These are phyloP conservation scores for Ophraella communa DNA, from an alignment of 2,888 invertebrate genomes.

Conservation along the genomic window DNA sequence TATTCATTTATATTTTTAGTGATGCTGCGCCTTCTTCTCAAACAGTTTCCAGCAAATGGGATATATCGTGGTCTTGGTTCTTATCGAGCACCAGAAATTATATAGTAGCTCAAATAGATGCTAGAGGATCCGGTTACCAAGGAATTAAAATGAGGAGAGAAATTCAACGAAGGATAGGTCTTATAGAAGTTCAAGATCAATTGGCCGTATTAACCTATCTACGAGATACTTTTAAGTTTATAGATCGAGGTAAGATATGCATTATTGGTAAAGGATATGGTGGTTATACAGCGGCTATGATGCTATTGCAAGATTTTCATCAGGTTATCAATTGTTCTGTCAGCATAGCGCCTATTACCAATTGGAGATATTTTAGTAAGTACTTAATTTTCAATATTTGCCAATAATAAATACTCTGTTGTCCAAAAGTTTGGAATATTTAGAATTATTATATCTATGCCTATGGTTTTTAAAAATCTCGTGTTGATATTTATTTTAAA, in stretches of 20 bases:
- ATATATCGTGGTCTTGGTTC: conserved; percentile 85
- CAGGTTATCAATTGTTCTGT: conserved; percentile 85
- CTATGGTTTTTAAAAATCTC: too few relatives aligned
- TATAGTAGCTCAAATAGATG: conserved; percentile 89
- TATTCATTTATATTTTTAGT: conserved; percentile 63
- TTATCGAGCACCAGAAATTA: conserved; percentile 81
- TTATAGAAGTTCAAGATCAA: conserved; percentile 71
- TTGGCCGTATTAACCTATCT: conserved; percentile 71
- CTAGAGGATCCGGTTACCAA: conserved; percentile 79
- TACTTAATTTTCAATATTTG: conserved; percentile 27
- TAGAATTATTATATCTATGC: too few relatives aligned
- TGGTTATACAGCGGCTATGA: conserved; percentile 82
- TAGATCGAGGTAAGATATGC: conserved; percentile 80
- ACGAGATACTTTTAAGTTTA: conserved; percentile 79
- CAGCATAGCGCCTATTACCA: conserved; percentile 85
- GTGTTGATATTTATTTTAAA: too few relatives aligned
- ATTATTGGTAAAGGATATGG: conserved; percentile 91
- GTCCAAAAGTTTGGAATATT: not conserved
- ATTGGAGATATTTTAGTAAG: conserved; percentile 81
- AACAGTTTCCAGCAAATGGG: conserved; percentile 81
- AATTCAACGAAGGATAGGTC: conserved; percentile 72
- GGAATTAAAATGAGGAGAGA: conserved; percentile 65
- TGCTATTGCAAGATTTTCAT: conserved; percentile 77
- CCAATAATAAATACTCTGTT: too few relatives aligned
- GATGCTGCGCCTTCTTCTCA: conserved; percentile 85